Base-by-base conservation (phyloP, 2,797 vertebrate genomes). In the Amblyopsis hoosieri region DNA sequence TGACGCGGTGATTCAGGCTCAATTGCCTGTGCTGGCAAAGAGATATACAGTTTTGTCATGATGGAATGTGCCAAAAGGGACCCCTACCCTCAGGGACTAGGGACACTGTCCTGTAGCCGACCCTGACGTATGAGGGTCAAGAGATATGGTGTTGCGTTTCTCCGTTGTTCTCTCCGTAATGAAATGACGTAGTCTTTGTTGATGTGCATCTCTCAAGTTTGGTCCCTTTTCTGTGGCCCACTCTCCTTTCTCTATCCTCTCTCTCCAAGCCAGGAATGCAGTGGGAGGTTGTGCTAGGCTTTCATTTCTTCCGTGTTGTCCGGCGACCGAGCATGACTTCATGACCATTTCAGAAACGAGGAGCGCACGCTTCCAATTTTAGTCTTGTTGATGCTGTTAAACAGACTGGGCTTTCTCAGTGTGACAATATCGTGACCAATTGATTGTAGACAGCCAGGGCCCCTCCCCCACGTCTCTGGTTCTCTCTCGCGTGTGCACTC, bases 241-340 rank as follows among this genome's bases (percentile, higher is more conserved):
- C 33, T 54, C 23, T 5, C 13, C 62, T 23, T 8, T 19, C 45
- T 23, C 3, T 78, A 15, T 5, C 13, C 62, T 23, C n/a, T 19
- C 45, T 23, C 3, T 78, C 19, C 45, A 31, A 69, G 66, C 48
- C 71, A 68, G 62, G 72, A 82, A 86, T 80, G 69, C 65, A 57
- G 76, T 56, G 79, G 79, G 64, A 23, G 69, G 31, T 14, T 10
- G 17, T 33, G 54, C 15, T 62, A 45, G 12, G 10, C 47, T 45
- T 23, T 60, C 60, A 60, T 45, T 49, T 17, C 52, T 72, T 71
- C 59, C 46, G 49, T 12, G 1, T 54, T 54, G 12, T 11, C 48
- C 50, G 53, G 60, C 58, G 42, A 37, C 60, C 73, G 66, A 62
- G 58, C 48, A 64, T 80, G 72, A 84, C 73, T 72, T 83, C 69